Percentiles rank a stretch among this genome's conserved stretches.
Evolutionary conservation across 2,113 vertebrate genomes (phyloP).

Genomic region (Zeus faber): DNA sequence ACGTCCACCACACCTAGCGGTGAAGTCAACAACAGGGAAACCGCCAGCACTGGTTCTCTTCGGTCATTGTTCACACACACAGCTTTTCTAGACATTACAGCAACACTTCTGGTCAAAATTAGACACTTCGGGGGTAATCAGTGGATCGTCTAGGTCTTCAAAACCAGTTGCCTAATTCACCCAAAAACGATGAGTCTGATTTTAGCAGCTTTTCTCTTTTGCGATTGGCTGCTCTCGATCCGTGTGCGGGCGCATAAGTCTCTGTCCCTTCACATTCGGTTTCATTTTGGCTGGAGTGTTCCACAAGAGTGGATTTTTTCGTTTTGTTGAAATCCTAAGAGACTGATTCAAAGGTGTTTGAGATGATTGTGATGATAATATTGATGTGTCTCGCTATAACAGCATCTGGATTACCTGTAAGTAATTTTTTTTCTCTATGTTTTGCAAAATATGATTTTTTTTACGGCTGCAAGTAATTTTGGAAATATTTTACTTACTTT

Average conservation of each 20-base stretch:
- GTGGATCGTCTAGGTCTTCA: slow-evolving; percentile 33
- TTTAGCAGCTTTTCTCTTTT: slow-evolving; percentile 35
- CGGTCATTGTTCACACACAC: slow-evolving; percentile 26
- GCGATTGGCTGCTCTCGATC: slow-evolving; percentile 52
- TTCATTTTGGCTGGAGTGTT: slow-evolving; percentile 29
- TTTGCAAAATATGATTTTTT: neutral
- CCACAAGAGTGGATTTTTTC: slow-evolving; percentile 6
- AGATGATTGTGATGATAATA: slow-evolving; percentile 46
- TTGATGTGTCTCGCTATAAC: slow-evolving; percentile 31
- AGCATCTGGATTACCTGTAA: slow-evolving; percentile 52
- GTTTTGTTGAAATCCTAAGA: neutral
- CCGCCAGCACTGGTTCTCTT: slow-evolving; percentile 6
- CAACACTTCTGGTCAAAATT: slow-evolving; percentile 41
- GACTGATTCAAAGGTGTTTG: slow-evolving; percentile 11
- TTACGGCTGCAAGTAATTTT: too few species aligned
- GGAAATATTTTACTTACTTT: neutral
- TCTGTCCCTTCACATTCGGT: neutral
- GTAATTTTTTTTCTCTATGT: slow-evolving; percentile 15
- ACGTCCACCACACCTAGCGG: slow-evolving; percentile 40
- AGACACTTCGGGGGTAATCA: slow-evolving; percentile 28
- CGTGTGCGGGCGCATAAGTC: slow-evolving; percentile 49
- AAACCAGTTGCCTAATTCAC: slow-evolving; percentile 31
- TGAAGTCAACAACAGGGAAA: slow-evolving; percentile 41
- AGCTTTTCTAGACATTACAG: slow-evolving; percentile 55
- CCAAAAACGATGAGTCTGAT: slow-evolving; percentile 29